phyloP scores from a whole-genome alignment of 1,140 invertebrate genomes.

The Lucilia cuprina region DNA sequence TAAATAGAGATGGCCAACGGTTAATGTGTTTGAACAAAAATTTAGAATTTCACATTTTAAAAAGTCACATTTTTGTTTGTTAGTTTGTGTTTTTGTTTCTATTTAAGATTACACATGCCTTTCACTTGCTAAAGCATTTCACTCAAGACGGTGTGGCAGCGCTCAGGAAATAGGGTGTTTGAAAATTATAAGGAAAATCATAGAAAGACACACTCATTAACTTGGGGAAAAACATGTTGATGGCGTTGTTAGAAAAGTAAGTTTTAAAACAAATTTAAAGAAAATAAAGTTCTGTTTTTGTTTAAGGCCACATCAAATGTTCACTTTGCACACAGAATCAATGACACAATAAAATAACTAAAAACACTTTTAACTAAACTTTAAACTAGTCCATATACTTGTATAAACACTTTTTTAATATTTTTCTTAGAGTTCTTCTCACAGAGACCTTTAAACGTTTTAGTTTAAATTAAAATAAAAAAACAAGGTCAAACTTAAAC shows the following conservation, averaged over 20 bases:
- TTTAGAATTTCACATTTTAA: neutral
- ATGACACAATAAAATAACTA: neutral
- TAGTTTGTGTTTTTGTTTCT: neutral
- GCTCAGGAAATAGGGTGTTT: neutral
- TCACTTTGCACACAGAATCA: neutral
- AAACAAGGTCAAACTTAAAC: neutral
- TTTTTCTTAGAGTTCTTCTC: no score
- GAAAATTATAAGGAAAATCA: conserved; percentile 2
- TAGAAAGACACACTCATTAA: neutral
- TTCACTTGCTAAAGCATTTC: neutral
- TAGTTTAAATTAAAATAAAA: neutral
- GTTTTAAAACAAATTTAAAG: no score
- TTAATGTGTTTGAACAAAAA: conserved; percentile 6
- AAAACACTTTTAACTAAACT: neutral
- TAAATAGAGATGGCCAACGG: conserved; percentile 28
- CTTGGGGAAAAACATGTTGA: neutral
- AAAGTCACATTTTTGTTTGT: conserved; percentile 15
- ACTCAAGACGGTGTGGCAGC: conserved; percentile 33
- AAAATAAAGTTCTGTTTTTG: no score
- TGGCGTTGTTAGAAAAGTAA: no score
- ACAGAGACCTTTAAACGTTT: no score
- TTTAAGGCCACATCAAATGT: neutral
- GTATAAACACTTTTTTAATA: neutral
- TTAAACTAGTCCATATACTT: neutral
- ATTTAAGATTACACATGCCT: neutral